Evolutionary conservation across 2,888 invertebrate genomes (phyloP).

Genomic region (Timema cristinae): DNA sequence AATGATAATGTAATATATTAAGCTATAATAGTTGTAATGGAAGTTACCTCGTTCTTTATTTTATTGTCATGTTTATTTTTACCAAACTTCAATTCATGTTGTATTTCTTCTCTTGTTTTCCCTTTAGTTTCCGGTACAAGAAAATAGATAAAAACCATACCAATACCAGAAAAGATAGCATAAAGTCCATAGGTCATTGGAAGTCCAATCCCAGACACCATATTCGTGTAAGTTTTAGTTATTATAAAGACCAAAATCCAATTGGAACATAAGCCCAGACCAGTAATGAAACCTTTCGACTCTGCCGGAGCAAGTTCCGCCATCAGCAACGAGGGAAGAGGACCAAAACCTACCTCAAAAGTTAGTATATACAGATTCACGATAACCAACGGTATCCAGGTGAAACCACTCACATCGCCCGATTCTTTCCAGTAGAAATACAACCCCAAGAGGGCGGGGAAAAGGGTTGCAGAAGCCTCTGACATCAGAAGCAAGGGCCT

Average conservation of each 20-base stretch:
- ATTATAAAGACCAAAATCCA: slow-evolving; percentile 45
- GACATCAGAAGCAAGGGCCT: neutral
- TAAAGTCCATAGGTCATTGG: slow-evolving; percentile 23
- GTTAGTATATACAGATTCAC: neutral
- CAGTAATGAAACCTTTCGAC: neutral
- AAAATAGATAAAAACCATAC: slow-evolving; percentile 20
- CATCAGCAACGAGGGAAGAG: neutral
- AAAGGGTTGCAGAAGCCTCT: neutral
- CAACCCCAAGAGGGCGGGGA: neutral
- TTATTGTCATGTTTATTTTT: neutral
- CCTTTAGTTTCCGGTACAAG: slow-evolving; percentile 25
- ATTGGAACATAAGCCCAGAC: too few species aligned
- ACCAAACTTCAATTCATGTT: slow-evolving; percentile 7
- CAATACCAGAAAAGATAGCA: slow-evolving; percentile 16
- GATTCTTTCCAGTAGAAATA: slow-evolving; percentile 25
- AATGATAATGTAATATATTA: too few species aligned
- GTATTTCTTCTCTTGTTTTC: slow-evolving; percentile 5
- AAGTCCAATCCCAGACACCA: neutral
- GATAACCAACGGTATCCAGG: neutral
- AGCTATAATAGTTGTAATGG: too few species aligned
- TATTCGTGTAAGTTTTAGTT: slow-evolving; percentile 48
- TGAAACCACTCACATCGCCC: neutral
- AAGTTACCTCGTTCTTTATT: too few species aligned
- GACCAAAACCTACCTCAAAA: neutral
- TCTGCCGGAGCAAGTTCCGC: neutral